Percentiles rank a stretch among this genome's conserved stretches.
phyloP scores from a whole-genome alignment of 2,888 invertebrate genomes.

The Aelia acuminata region DNA sequence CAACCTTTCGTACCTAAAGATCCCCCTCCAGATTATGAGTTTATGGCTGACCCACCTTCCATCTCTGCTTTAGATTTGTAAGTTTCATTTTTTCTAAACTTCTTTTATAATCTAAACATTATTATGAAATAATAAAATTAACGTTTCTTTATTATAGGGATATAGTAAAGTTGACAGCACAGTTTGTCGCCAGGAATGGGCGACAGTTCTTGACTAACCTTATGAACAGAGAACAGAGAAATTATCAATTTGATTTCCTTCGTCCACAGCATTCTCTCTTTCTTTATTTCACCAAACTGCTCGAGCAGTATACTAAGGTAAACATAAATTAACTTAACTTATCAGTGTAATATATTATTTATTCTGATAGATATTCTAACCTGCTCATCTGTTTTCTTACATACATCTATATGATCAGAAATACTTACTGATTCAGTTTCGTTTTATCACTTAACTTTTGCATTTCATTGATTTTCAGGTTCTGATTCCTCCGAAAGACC shows the following conservation, averaged over 20 bases:
- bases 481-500: conserved; percentile 93
- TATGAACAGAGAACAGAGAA: conserved; percentile 98
- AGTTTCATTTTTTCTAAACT: conserved; percentile 68
- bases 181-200: conserved; percentile 98
- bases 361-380: no score
- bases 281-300: conserved; percentile 96
- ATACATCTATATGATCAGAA: no score
- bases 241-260: conserved; percentile 98
- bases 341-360: no score
- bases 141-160: conserved; percentile 77
- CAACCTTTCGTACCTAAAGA: conserved; percentile 92
- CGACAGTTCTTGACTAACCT: conserved; percentile 97
- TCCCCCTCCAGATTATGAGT: conserved; percentile 93
- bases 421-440: background rate
- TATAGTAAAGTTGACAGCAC: conserved; percentile 97
- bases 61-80: conserved; percentile 97
- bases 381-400: no score
- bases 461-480: conserved; percentile 71
- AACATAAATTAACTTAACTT: background rate
- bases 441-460: background rate
- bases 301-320: conserved; percentile 98
- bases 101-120: background rate
- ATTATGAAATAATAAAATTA: background rate
- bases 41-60: conserved; percentile 97
- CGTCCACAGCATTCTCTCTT: conserved; percentile 98